A percentile compares a stretch with the other conserved stretches of the same genome.
phyloP scores from a whole-genome alignment of 1,140 invertebrate species.

The Trichogramma pretiosum region DNA sequence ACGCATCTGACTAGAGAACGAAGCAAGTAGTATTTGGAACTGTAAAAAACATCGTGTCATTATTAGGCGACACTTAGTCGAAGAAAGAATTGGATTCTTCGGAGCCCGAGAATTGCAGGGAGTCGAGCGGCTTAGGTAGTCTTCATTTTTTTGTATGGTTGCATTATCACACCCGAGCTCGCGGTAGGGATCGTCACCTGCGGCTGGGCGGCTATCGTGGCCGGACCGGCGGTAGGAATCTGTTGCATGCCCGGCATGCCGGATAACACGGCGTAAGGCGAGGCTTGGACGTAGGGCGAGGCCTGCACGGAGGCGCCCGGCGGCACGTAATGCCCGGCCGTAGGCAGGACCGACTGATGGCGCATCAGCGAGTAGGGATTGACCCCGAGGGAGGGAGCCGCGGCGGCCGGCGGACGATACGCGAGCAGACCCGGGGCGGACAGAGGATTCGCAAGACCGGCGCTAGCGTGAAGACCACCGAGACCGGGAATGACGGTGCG shows the following conservation, averaged over 20 bases:
- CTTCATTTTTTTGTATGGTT: slow-evolving; percentile 81
- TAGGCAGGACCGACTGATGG: slow-evolving; percentile 43
- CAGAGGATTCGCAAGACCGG: slow-evolving; percentile 28
- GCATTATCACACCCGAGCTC: slow-evolving; percentile 55
- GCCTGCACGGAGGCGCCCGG: slow-evolving; percentile 38
- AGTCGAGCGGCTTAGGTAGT: slow-evolving; percentile 55
- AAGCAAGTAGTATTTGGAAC: slow-evolving; percentile 37
- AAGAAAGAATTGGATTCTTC: too few relatives aligned
- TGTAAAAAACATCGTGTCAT: slow-evolving; percentile 7
- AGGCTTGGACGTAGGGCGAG: slow-evolving; percentile 40
- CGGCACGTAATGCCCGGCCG: slow-evolving; percentile 31
- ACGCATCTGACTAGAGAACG: slow-evolving; percentile 48
- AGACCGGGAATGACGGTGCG: slow-evolving; percentile 33
- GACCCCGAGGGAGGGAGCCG: slow-evolving; percentile 41
- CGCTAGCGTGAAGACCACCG: slow-evolving; percentile 30
- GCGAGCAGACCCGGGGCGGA: slow-evolving; percentile 45
- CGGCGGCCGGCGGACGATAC: slow-evolving; percentile 48
- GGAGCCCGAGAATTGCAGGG: neutral
- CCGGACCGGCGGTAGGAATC: slow-evolving; percentile 29
- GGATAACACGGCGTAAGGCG: slow-evolving; percentile 29
- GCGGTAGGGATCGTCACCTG: slow-evolving; percentile 33
- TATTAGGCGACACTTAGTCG: slow-evolving; percentile 2
- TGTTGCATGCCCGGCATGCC: slow-evolving; percentile 32
- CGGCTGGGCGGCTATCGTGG: slow-evolving; percentile 39
- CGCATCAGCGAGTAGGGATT: slow-evolving; percentile 47